These are phyloP conservation scores for Zosterops pallidus DNA, from an alignment of 2,113 vertebrate species.

Conservation along the genomic window DNA sequence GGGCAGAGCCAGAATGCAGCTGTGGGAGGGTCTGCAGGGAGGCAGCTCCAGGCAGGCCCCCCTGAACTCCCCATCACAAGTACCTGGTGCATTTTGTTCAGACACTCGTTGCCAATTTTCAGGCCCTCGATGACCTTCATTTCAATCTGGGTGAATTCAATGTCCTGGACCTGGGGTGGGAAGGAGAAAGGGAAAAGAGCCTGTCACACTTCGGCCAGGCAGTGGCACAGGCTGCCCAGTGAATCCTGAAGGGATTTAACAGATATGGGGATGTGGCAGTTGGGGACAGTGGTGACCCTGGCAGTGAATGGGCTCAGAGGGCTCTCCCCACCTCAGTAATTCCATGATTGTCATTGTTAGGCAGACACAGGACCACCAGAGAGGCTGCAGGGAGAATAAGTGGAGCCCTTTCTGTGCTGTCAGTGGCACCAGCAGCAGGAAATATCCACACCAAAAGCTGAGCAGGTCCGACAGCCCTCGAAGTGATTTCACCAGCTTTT, in stretches of 20 bases:
- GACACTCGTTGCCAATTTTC: constrained; percentile 91
- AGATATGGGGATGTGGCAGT: not conserved
- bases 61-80: rapidly evolving
- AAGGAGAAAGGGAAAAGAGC: not conserved
- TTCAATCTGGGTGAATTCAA: constrained; percentile 96
- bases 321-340: not conserved
- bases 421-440: not conserved
- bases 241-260: not conserved
- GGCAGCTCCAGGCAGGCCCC: not conserved
- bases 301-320: not conserved
- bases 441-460: rapidly evolving
- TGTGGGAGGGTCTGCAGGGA: not conserved
- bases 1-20: not conserved
- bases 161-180: constrained; percentile 86
- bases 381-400: not conserved
- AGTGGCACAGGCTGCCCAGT: not conserved
- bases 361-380: not conserved
- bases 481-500: not conserved
- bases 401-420: rapidly evolving
- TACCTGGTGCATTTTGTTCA: constrained; percentile 98
- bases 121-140: constrained; percentile 92
- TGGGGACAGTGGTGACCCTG: not conserved
- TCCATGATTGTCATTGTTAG: rapidly evolving
- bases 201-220: not conserved
- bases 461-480: not conserved